Evolutionary conservation across 2,888 invertebrate species (phyloP).

Genomic region (Brachycybe producta): DNA sequence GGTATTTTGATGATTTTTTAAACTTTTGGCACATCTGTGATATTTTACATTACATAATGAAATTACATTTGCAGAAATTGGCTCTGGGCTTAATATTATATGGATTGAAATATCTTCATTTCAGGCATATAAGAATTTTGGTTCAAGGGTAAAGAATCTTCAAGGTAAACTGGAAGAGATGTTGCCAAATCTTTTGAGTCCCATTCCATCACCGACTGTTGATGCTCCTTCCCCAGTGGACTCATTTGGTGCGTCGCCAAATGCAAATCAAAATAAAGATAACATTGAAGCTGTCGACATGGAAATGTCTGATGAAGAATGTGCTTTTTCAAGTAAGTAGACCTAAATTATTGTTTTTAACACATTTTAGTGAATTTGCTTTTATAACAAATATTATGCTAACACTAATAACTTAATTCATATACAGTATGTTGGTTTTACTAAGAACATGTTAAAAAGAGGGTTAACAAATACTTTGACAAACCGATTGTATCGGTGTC

Average conservation of each 20-base stretch:
- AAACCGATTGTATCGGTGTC: too few species aligned
- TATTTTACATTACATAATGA: too few species aligned
- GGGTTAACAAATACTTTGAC: too few species aligned
- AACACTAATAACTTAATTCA: too few species aligned
- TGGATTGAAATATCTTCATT: not conserved
- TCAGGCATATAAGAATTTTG: constrained; percentile 90
- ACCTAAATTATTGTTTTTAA: not conserved
- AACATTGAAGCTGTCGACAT: constrained; percentile 21
- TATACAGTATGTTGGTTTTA: too few species aligned
- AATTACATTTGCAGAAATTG: too few species aligned
- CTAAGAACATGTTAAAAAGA: too few species aligned
- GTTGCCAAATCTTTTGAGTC: constrained; percentile 53
- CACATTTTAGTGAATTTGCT: too few species aligned
- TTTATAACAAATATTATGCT: too few species aligned
- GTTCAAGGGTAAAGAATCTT: constrained; percentile 67
- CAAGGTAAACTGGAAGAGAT: constrained; percentile 76
- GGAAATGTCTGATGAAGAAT: constrained; percentile 21
- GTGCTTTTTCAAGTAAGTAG: constrained; percentile 6
- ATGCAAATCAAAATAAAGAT: constrained; percentile 13
- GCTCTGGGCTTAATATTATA: too few species aligned
- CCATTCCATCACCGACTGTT: constrained; percentile 48
- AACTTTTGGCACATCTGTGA: too few species aligned
- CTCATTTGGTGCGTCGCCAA: constrained; percentile 5
- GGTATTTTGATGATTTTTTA: too few species aligned
- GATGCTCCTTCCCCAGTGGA: constrained; percentile 55